Conservation (phyloP, 2,888 invertebrate species). For the Venusia cambrica region DNA sequence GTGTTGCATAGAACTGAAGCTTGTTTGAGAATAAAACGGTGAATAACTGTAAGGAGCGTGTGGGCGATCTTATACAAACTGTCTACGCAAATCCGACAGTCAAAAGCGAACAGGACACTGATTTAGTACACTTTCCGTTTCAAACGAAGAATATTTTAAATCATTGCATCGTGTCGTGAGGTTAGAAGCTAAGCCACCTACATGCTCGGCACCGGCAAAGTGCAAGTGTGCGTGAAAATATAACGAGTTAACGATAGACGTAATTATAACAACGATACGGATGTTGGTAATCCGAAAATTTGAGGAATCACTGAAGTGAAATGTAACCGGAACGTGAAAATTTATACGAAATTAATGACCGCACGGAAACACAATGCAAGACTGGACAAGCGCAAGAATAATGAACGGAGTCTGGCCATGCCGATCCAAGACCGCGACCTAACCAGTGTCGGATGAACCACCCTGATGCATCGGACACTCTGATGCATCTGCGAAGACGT, state of each 20-base stretch:
- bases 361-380: constrained; percentile 47
- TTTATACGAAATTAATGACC: constrained; percentile 20
- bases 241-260: constrained; percentile 45
- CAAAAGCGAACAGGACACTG: constrained; percentile 1
- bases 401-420: constrained; percentile 48
- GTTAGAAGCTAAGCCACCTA: constrained; percentile 20
- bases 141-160: constrained; percentile 6
- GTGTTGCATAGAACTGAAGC: constrained; percentile 6
- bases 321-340: constrained; percentile 3
- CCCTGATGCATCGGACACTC: constrained; percentile 33
- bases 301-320: constrained; percentile 13
- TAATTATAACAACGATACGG: constrained; percentile 23
- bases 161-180: constrained; percentile 5
- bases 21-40: constrained; percentile 15
- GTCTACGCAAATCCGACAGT: constrained; percentile 11
- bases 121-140: not conserved
- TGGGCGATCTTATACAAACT: constrained; percentile 15
- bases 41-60: constrained; percentile 8
- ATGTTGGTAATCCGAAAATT: constrained; percentile 14
- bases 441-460: constrained; percentile 57
- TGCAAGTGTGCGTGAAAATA: constrained; percentile 54
- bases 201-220: constrained; percentile 46
- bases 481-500: constrained; percentile 12
- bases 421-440: constrained; percentile 45
- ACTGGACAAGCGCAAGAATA: constrained; percentile 50